A percentile compares a stretch with the other conserved stretches of the same genome.
These are phyloP conservation scores for Pseudanteris insignis DNA, from an alignment of 2,888 invertebrate species.

Conservation along the genomic window DNA sequence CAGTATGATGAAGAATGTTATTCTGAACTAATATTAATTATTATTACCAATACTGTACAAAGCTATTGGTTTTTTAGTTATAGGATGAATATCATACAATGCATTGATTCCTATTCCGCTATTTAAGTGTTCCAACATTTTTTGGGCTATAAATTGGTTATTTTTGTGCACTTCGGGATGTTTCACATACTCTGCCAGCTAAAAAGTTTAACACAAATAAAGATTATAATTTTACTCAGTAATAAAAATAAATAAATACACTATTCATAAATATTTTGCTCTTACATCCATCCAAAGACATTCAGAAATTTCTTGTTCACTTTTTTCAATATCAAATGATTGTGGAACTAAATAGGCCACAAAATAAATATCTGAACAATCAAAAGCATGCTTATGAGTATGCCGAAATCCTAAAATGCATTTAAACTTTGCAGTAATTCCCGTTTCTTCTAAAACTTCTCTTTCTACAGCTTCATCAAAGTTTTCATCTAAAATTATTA, in stretches of 20 bases:
- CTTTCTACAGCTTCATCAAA: constrained; percentile 82
- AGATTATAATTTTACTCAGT: no score
- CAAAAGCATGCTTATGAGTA: constrained; percentile 78
- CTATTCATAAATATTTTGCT: neutral
- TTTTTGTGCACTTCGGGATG: constrained; percentile 79
- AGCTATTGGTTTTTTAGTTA: constrained; percentile 67
- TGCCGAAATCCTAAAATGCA: constrained; percentile 83
- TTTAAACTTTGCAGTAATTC: constrained; percentile 78
- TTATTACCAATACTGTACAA: constrained; percentile 51
- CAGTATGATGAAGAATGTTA: no score
- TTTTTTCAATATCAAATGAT: constrained; percentile 73
- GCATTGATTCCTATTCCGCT: constrained; percentile 72
- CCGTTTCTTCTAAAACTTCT: constrained; percentile 92
- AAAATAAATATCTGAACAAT: constrained; percentile 88
- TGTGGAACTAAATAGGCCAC: constrained; percentile 78
- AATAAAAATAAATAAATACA: no score
- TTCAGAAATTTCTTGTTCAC: constrained; percentile 80
- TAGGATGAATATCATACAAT: constrained; percentile 67
- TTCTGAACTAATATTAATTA: no score
- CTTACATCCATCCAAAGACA: constrained; percentile 83
- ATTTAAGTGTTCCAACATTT: constrained; percentile 74
- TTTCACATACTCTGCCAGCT: constrained; percentile 73
- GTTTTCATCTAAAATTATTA: constrained; percentile 75
- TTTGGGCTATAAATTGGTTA: constrained; percentile 75
- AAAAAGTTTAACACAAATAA: no score